Percentiles rank a stretch among this genome's conserved stretches.
Evolutionary conservation across 2,797 vertebrate species (phyloP).

Genomic region (Danio aesculapii): DNA sequence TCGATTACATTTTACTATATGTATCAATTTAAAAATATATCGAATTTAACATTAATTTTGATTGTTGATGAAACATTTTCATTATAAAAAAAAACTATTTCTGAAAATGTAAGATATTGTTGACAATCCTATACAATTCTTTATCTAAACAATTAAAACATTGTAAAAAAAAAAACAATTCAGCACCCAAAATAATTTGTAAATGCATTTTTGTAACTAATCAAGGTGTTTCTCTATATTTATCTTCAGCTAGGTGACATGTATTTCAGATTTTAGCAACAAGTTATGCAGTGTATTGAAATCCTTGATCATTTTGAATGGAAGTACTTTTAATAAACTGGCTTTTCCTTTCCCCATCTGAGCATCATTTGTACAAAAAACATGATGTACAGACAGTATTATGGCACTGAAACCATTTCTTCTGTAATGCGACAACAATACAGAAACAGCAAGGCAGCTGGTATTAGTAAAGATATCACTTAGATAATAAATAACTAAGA

Average conservation of each 20-base stretch:
- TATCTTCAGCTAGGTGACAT: neutral
- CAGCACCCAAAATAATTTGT: neutral
- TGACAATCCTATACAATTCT: too few species aligned
- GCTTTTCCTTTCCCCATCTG: conserved; percentile 9
- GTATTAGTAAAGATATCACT: conserved; percentile 41
- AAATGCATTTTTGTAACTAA: neutral
- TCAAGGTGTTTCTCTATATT: neutral
- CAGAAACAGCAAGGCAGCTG: conserved; percentile 50
- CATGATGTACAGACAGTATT: neutral
- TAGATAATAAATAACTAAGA: conserved; percentile 45
- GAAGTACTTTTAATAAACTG: neutral
- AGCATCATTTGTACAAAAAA: conserved; percentile 29
- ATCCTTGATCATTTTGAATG: neutral
- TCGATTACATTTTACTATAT: too few species aligned
- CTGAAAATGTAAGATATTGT: neutral
- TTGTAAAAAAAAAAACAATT: conserved; percentile 19
- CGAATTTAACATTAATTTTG: too few species aligned
- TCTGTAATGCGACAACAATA: conserved; percentile 16
- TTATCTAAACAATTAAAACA: too few species aligned
- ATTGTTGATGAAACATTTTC: neutral
- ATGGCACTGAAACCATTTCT: conserved; percentile 40
- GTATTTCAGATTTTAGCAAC: neutral
- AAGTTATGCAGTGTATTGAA: neutral
- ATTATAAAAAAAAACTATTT: neutral
- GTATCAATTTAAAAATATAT: too few species aligned